These are phyloP conservation scores for Mizuhopecten yessoensis DNA, from an alignment of 1,140 invertebrate species.

Conservation along the genomic window DNA sequence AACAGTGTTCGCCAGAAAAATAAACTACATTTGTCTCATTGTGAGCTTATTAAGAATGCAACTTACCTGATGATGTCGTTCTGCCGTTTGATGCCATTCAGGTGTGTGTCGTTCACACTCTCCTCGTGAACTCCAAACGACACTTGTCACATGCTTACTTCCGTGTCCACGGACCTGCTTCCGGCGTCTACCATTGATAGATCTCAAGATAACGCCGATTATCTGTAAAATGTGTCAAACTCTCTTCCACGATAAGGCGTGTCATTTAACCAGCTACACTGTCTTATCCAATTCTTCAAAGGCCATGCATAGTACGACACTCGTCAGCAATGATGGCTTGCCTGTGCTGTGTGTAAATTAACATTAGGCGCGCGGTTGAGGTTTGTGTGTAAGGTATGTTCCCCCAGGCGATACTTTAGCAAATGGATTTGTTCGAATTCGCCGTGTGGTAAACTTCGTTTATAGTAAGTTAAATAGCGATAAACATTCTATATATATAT, in stretches of 20 bases:
- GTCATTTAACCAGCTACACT: background rate
- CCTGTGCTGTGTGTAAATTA: slow-evolving; percentile 16
- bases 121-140: no score
- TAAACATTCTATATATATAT: background rate
- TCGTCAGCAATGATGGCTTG: background rate
- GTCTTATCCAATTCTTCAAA: background rate
- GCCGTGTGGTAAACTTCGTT: background rate
- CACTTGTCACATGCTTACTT: background rate
- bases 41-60: no score
- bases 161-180: background rate
- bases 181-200: background rate
- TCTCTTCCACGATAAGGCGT: background rate
- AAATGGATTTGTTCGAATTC: background rate
- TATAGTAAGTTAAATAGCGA: background rate
- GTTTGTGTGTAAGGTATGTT: background rate
- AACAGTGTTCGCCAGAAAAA: no score
- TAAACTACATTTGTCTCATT: no score
- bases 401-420: background rate
- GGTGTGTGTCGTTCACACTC: background rate
- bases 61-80: background rate
- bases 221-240: slow-evolving; percentile 13
- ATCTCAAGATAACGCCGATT: background rate
- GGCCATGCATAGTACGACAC: background rate
- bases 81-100: background rate
- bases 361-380: background rate